Base-by-base conservation (phyloP, 2,113 vertebrate species). In the Hymenochirus boettgeri region DNA sequence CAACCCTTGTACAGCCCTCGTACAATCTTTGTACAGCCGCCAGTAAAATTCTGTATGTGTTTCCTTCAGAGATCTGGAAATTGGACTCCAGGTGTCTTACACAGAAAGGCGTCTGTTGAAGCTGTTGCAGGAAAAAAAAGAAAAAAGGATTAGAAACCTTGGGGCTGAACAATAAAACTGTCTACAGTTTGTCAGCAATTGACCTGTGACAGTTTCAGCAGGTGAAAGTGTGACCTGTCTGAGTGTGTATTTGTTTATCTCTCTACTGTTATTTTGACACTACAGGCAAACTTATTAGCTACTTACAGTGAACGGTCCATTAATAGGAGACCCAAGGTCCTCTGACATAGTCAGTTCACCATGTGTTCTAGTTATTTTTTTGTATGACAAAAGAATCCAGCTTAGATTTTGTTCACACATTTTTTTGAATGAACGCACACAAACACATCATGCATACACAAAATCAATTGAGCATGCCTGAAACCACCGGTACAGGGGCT, bases 131-230 rank as follows among this genome's bases (percentile, higher is more conserved):
- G 12, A 29, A n/a, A n/a, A n/a, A n/a, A n/a, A n/a, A n/a, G n/a
- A 35, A 48, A 23, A 23, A 37, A 47, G 19, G 13, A 37, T 52
- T 17, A 55, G 27, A 7, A 17, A 19, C 53, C 72, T 65, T 48
- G 47, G 52, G 48, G 72, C 35, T 25, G 13, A 10, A 72, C 69
- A 73, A 69, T 71, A 66, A 46, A 70, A 57, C 19, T 73, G 70
- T 53, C 12, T 7, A 25, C 39, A 53, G 77, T 47, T 74, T 77
- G 65, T 58, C 61, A 75, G 71, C 61, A 77, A 69, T 79, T 80
- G 75, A 72, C 75, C 77, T 75, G 67, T 77, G 74, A 73, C 76
- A 79, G 70, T 64, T 74, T 70, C 37, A 72, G 61, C 70, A 71
- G 46, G 69, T 71, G 31, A 53, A 77, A 37, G 46, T 54, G 58